These are phyloP conservation scores for Apostichopus japonicus DNA, from an alignment of 35 echinoderm and acorn worm genomes.

Conservation along the genomic window DNA sequence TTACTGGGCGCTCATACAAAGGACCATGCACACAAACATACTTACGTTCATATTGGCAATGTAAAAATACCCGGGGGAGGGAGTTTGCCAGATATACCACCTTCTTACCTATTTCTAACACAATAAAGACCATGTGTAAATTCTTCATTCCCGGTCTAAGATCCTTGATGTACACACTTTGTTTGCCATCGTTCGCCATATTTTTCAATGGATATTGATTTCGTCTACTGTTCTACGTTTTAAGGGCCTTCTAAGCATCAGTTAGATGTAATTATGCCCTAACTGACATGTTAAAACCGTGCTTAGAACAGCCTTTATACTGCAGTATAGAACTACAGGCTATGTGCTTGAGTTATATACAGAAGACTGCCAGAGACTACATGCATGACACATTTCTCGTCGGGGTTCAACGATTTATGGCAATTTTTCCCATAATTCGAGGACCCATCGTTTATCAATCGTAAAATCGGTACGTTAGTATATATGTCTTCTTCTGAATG, in stretches of 20 bases:
- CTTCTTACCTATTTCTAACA: conserved; percentile 93
- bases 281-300: background rate
- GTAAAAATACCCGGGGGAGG: conserved; percentile 30
- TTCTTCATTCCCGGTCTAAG: conserved; percentile 97
- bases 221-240: conserved; percentile 13
- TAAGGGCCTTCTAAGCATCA: background rate
- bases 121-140: conserved; percentile 85
- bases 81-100: conserved; percentile 40
- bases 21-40: background rate
- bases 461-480: background rate
- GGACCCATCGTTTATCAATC: conserved; percentile 34
- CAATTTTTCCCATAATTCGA: conserved; percentile 30
- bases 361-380: background rate
- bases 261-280: background rate
- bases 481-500: background rate
- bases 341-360: background rate
- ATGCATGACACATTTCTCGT: conserved; percentile 23
- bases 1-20: background rate
- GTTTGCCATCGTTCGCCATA: conserved; percentile 87
- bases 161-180: conserved; percentile 87
- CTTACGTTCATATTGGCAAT: conserved; percentile 14
- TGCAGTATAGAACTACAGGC: background rate
- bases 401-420: conserved; percentile 45
- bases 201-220: background rate
- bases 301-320: background rate